phyloP scores from a whole-genome alignment of 30 jellyfish, hydroid and myxozoan species.

The Phacellophora camtschatica region DNA sequence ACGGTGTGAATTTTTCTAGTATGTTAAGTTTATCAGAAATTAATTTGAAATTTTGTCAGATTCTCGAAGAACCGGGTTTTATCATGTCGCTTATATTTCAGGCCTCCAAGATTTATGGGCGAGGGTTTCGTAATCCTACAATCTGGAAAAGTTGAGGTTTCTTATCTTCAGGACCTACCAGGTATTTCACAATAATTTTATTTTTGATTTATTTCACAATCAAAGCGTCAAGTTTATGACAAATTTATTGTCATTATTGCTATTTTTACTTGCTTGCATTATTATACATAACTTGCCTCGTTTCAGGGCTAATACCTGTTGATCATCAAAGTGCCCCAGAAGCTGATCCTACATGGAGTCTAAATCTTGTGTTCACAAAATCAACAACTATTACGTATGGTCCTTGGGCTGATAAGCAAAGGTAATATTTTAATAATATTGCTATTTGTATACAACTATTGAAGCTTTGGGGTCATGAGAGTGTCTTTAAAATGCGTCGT shows the following conservation, averaged over 20 bases:
- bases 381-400: conserved; percentile 88
- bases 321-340: conserved; percentile 72
- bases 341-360: conserved; percentile 90
- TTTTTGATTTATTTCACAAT: background rate
- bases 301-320: conserved; percentile 85
- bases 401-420: conserved; percentile 96
- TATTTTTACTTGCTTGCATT: no score
- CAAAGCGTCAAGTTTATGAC: no score
- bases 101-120: conserved; percentile 96
- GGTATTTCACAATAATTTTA: conserved; percentile 25
- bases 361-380: conserved; percentile 68
- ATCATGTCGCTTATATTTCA: no score
- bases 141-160: conserved; percentile 75
- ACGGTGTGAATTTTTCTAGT: no score
- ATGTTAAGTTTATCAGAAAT: no score
- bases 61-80: no score
- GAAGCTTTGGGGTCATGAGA: background rate
- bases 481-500: no score
- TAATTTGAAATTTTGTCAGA: no score
- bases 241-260: no score
- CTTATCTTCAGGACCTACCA: conserved; percentile 87
- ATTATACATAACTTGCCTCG: no score
- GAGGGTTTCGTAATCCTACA: conserved; percentile 91
- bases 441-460: background rate
- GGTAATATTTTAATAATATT: conserved; percentile 18